These are phyloP conservation scores for Acrocyrtus sp. DNA, from an alignment of 2,888 invertebrate species.

Conservation along the genomic window DNA sequence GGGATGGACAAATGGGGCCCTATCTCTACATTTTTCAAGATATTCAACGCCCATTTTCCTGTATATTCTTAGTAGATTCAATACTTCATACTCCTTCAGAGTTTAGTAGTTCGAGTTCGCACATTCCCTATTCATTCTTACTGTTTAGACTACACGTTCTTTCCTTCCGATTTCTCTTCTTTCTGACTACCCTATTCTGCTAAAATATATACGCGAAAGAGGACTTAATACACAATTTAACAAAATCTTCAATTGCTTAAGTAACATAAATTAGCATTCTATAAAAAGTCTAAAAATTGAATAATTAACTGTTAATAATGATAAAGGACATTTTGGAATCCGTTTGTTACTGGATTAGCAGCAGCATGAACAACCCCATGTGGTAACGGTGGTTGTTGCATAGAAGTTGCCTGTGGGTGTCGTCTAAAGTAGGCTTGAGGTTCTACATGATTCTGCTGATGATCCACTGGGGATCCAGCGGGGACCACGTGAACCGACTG, in stretches of 20 bases:
- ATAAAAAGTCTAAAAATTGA: constrained; percentile 45
- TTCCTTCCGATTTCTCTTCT: constrained; percentile 41
- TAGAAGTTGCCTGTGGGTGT: constrained; percentile 50
- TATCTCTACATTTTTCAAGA: constrained; percentile 21
- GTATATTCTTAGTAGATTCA: not conserved
- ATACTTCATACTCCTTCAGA: not conserved
- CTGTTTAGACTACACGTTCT: constrained; percentile 38
- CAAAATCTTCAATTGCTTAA: constrained; percentile 31
- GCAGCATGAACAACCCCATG: constrained; percentile 48
- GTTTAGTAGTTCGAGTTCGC: constrained; percentile 19
- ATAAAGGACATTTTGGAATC: constrained; percentile 63
- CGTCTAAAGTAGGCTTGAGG: constrained; percentile 51
- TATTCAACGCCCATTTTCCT: constrained; percentile 1
- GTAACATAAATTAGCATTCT: constrained; percentile 44
- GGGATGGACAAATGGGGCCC: too few species aligned
- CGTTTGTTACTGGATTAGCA: constrained; percentile 57
- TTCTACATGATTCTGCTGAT: constrained; percentile 53
- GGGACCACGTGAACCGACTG: constrained; percentile 55
- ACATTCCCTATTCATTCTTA: constrained; percentile 23
- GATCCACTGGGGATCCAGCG: constrained; percentile 48
- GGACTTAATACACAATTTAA: constrained; percentile 21
- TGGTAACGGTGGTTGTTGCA: constrained; percentile 53
- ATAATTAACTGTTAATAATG: constrained; percentile 60
- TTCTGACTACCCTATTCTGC: constrained; percentile 47
- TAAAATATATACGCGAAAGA: constrained; percentile 40